Percentiles rank a stretch among this genome's conserved stretches.
These are phyloP conservation scores for Hermetia illucens DNA, from an alignment of 1,140 invertebrate genomes.

Conservation along the genomic window DNA sequence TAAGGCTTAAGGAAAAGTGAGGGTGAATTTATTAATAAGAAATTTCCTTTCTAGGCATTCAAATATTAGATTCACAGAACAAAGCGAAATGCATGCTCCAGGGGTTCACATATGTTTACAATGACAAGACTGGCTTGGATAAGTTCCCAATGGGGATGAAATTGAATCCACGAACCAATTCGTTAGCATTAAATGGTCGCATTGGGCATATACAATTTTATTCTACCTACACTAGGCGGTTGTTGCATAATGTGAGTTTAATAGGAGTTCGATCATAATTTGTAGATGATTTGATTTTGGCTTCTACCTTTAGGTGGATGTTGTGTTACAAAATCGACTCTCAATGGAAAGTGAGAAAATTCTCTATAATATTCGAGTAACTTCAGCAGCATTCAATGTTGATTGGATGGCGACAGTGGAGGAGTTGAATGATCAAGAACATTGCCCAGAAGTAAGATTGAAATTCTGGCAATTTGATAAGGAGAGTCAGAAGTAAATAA, in stretches of 20 bases:
- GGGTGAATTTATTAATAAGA: not conserved
- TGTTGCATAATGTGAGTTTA: slow-evolving; percentile 58
- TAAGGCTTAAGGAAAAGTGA: slow-evolving; percentile 16
- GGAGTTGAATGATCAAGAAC: slow-evolving; percentile 40
- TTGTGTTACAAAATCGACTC: slow-evolving; percentile 56
- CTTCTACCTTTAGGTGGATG: slow-evolving; percentile 48
- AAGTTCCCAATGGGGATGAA: slow-evolving; percentile 47
- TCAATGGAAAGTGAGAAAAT: slow-evolving; percentile 41
- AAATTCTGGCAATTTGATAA: slow-evolving; percentile 66
- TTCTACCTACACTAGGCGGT: slow-evolving; percentile 44
- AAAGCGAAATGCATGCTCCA: slow-evolving; percentile 45
- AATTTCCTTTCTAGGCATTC: slow-evolving; percentile 36
- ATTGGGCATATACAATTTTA: slow-evolving; percentile 72
- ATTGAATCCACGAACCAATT: slow-evolving; percentile 48
- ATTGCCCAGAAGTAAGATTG: slow-evolving; percentile 48
- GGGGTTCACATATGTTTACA: slow-evolving; percentile 46
- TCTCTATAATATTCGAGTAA: slow-evolving; percentile 55
- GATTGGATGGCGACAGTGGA: slow-evolving; percentile 71
- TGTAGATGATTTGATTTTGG: slow-evolving; percentile 1
- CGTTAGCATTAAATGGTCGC: slow-evolving; percentile 60
- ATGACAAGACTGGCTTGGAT: slow-evolving; percentile 22
- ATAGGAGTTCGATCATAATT: not conserved
- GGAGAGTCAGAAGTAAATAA: slow-evolving; percentile 44
- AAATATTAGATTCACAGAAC: slow-evolving; percentile 46
- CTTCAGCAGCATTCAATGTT: slow-evolving; percentile 46